These are phyloP conservation scores for Aphidius gifuensis DNA, from an alignment of 1,140 invertebrate species.

Conservation along the genomic window DNA sequence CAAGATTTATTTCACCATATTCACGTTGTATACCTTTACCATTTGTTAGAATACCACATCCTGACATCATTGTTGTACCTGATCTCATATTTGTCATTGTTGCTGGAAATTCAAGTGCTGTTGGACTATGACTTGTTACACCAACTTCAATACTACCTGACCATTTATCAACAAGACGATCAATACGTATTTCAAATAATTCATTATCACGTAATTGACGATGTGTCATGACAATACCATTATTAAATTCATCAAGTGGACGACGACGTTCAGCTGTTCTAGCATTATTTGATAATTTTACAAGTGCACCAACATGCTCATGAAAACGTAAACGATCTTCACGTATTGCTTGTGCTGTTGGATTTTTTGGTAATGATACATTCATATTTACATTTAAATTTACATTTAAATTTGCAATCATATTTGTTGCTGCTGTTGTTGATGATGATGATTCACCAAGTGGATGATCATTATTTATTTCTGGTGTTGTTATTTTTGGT, in stretches of 20 bases:
- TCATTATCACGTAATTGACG: constrained; percentile 83
- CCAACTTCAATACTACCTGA: constrained; percentile 92
- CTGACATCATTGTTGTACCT: constrained; percentile 96
- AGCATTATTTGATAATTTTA: constrained; percentile 81
- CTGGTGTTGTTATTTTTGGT: constrained; percentile 38
- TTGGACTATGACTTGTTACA: constrained; percentile 90
- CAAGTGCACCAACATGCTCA: constrained; percentile 79
- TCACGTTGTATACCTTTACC: constrained; percentile 88
- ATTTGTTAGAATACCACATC: constrained; percentile 90
- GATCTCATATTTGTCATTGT: constrained; percentile 97
- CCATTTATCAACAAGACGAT: constrained; percentile 88
- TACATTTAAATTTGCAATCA: constrained; percentile 52
- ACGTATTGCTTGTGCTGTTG: constrained; percentile 41
- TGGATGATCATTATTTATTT: constrained; percentile 49
- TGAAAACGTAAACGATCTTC: constrained; percentile 80
- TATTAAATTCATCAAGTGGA: constrained; percentile 92
- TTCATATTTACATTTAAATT: constrained; percentile 55
- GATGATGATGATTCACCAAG: constrained; percentile 41
- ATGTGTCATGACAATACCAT: constrained; percentile 90
- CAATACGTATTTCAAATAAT: constrained; percentile 89
- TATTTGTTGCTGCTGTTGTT: constrained; percentile 31
- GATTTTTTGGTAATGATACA: constrained; percentile 52
- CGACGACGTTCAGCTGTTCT: constrained; percentile 81
- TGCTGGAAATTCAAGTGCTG: constrained; percentile 84
- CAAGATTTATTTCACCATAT: constrained; percentile 92